Conservation (phyloP, 2,888 invertebrate species). For the Brachylomia viminalis region DNA sequence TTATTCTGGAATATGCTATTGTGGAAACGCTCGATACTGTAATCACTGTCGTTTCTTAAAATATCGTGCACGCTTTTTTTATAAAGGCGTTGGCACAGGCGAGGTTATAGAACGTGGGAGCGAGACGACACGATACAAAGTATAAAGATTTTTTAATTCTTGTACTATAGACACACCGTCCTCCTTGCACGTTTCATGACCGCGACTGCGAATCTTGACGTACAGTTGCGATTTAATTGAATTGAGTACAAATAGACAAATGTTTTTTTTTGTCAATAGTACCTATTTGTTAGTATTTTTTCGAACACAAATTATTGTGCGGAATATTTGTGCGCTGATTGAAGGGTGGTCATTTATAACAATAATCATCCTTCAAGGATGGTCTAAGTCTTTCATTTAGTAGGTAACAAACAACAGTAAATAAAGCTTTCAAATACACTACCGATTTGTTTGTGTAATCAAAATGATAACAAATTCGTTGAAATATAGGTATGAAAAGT, state of each 20-base stretch:
- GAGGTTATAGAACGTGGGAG: not conserved
- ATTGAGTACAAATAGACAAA: not conserved
- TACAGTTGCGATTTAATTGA: not conserved
- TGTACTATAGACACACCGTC: not conserved
- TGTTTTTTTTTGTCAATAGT: no score
- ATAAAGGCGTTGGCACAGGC: not conserved
- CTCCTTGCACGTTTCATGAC: not conserved
- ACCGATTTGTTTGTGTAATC: not conserved
- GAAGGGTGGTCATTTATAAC: not conserved
- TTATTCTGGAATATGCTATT: constrained; percentile 50
- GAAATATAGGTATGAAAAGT: not conserved
- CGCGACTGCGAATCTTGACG: not conserved
- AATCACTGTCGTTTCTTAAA: not conserved
- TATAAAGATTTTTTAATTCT: not conserved
- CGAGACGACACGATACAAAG: not conserved
- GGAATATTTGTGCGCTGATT: not conserved
- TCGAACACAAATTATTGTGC: not conserved
- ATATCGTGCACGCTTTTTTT: not conserved
- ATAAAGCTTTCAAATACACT: not conserved
- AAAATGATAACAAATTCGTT: not conserved
- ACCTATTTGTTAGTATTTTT: not conserved
- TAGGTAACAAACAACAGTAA: not conserved
- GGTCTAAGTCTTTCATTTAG: no score
- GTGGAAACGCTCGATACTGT: constrained; percentile 25
- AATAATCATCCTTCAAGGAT: no score